Evolutionary conservation across 1,140 invertebrate genomes (phyloP).

Genomic region (Chymomyza costata): DNA sequence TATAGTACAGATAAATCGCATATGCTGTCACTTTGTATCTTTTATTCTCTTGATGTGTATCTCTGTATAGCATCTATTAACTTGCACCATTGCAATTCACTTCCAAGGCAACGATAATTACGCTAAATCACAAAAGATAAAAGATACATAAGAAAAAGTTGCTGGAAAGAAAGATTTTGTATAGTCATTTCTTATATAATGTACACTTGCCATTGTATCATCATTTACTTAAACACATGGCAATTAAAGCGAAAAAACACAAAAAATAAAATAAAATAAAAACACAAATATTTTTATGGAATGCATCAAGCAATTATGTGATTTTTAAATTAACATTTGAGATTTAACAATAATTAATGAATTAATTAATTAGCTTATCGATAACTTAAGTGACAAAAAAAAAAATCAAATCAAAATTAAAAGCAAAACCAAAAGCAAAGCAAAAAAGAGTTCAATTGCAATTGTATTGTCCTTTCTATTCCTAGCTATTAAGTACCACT

Average conservation of each 20-base stretch:
- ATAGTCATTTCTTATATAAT: too few species aligned
- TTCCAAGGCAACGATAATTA: too few species aligned
- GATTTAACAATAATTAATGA: constrained; percentile 67
- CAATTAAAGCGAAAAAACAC: too few species aligned
- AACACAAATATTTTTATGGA: constrained; percentile 58
- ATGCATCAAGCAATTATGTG: constrained; percentile 73
- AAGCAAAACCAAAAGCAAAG: constrained; percentile 33
- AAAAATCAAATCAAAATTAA: constrained; percentile 50
- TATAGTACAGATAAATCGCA: constrained; percentile 25
- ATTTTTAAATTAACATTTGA: constrained; percentile 69
- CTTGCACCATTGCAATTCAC: too few species aligned
- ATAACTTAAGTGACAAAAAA: constrained; percentile 24
- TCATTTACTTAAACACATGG: too few species aligned
- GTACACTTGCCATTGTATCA: too few species aligned
- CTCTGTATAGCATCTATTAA: too few species aligned
- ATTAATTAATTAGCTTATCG: constrained; percentile 11
- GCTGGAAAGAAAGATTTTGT: too few species aligned
- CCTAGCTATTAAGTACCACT: constrained; percentile 42
- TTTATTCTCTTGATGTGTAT: not conserved
- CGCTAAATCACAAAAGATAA: too few species aligned
- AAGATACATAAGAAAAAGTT: too few species aligned
- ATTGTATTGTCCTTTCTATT: constrained; percentile 35
- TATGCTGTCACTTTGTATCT: constrained; percentile 2
- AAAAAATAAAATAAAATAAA: too few species aligned
- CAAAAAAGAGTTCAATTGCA: constrained; percentile 54